Evolutionary conservation across 2,797 vertebrate species (phyloP).

Genomic region (Labroides dimidiatus): DNA sequence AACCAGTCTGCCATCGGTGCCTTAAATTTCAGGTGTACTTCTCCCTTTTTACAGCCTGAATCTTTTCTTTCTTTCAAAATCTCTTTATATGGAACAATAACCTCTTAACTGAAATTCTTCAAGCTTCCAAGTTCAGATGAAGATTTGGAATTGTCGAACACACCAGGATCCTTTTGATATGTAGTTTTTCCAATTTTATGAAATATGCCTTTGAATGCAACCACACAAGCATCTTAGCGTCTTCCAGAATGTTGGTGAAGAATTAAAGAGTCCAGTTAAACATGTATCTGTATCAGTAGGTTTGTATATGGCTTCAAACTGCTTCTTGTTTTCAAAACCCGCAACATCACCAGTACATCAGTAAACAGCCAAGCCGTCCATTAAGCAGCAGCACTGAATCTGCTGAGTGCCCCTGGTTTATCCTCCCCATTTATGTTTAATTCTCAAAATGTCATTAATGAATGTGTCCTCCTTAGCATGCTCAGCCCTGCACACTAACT

Average conservation of each 20-base stretch:
- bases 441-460: constrained; percentile 68
- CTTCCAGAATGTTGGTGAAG: too few species aligned
- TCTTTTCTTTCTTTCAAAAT: too few species aligned
- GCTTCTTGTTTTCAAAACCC: neutral
- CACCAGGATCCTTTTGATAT: too few species aligned
- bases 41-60: too few species aligned
- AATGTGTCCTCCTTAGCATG: constrained; percentile 55
- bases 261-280: neutral
- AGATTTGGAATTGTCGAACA: neutral
- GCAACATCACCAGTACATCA: neutral
- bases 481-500: constrained; percentile 53
- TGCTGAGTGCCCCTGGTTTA: constrained; percentile 33
- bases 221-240: too few species aligned
- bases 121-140: neutral
- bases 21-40: too few species aligned
- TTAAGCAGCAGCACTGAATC: constrained; percentile 38
- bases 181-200: too few species aligned
- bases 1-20: too few species aligned
- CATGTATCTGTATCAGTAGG: neutral
- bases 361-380: constrained; percentile 17
- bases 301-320: too few species aligned
- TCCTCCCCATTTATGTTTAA: constrained; percentile 45
- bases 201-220: too few species aligned
- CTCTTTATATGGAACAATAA: too few species aligned
- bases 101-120: too few species aligned